phyloP scores from a whole-genome alignment of 2,113 vertebrate genomes.

The Corythaixoides concolor region DNA sequence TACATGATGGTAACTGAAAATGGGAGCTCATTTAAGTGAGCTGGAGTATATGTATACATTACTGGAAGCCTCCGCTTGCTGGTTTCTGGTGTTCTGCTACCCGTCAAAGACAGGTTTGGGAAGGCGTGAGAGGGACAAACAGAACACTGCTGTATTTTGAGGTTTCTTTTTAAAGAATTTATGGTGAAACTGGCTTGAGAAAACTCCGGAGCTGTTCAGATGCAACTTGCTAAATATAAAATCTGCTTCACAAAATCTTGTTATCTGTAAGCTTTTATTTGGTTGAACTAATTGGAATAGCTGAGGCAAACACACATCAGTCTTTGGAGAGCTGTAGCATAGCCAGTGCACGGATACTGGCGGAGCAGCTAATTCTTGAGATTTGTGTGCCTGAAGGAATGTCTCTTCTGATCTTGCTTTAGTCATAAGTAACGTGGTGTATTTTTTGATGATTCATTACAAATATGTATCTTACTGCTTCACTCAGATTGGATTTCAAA shows the following conservation, averaged over 20 bases:
- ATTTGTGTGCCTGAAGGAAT: background rate
- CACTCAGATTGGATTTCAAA: background rate
- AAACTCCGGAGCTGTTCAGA: background rate
- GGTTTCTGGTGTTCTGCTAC: background rate
- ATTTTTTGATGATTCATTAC: background rate
- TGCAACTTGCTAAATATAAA: background rate
- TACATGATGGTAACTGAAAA: background rate
- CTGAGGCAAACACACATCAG: background rate
- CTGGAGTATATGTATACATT: background rate
- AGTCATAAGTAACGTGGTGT: fast-evolving
- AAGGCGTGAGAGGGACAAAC: background rate
- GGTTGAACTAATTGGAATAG: background rate
- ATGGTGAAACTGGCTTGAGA: background rate
- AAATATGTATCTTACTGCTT: background rate
- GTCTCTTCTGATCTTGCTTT: background rate
- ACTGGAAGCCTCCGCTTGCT: background rate
- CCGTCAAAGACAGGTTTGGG: background rate
- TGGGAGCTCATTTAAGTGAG: background rate
- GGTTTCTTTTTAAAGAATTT: background rate
- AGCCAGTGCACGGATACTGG: background rate
- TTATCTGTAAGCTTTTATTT: background rate
- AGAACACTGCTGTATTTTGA: background rate
- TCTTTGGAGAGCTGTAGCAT: background rate
- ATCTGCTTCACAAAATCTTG: background rate
- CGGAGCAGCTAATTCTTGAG: background rate